These are phyloP conservation scores for Eurosta solidaginis DNA, from an alignment of 1,140 invertebrate genomes.

Conservation along the genomic window DNA sequence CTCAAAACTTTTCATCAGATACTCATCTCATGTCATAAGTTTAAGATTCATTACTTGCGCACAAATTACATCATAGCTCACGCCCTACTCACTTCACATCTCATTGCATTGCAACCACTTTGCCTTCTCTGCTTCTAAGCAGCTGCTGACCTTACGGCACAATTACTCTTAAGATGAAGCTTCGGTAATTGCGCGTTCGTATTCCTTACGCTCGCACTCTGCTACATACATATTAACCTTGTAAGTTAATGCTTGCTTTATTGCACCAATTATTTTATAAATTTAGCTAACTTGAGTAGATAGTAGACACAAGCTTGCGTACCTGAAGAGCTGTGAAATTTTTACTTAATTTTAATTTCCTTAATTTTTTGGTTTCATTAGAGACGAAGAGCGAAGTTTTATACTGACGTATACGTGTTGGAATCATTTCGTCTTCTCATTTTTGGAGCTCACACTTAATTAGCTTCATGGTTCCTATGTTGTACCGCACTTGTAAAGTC, in stretches of 20 bases:
- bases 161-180: neutral
- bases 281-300: neutral
- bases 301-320: neutral
- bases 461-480: neutral
- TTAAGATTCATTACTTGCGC: neutral
- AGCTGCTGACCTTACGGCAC: conserved; percentile 4
- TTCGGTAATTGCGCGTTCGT: conserved; percentile 1
- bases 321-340: neutral
- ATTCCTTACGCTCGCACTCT: neutral
- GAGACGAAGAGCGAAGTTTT: too few relatives aligned
- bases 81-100: neutral
- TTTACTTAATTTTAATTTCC: too few relatives aligned
- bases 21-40: conserved; percentile 1
- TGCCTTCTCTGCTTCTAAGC: neutral
- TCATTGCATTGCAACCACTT: too few relatives aligned
- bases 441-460: neutral
- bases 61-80: neutral
- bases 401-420: too few relatives aligned
- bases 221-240: neutral
- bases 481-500: neutral
- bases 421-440: neutral
- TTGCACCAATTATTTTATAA: conserved; percentile 24
- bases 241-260: conserved; percentile 11
- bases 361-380: too few relatives aligned
- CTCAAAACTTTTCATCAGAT: neutral